phyloP scores from a whole-genome alignment of 2,797 vertebrate genomes.

The Loris lydekkerianus region DNA sequence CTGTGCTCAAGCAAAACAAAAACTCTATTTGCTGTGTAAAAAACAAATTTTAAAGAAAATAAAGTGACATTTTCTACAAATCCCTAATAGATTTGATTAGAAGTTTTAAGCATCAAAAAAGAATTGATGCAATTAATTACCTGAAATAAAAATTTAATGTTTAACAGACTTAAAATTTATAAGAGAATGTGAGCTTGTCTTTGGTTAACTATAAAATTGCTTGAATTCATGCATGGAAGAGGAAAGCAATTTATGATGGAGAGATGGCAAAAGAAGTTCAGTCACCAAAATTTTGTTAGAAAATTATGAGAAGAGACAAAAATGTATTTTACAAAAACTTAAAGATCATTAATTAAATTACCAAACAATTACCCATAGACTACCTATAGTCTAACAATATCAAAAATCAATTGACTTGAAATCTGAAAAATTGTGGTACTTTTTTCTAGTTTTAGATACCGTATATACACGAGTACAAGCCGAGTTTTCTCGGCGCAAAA shows the following conservation, averaged over 20 bases:
- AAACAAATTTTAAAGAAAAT: neutral
- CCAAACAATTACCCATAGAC: neutral
- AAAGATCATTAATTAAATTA: neutral
- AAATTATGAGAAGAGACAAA: constrained; percentile 35
- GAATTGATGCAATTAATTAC: neutral
- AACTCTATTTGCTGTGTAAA: neutral
- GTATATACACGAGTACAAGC: too few relatives aligned
- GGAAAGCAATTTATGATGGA: constrained; percentile 24
- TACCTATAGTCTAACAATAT: neutral
- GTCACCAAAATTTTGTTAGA: constrained; percentile 9
- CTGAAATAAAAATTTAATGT: constrained; percentile 45
- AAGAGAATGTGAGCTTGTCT: neutral
- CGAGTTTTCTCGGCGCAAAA: too few relatives aligned
- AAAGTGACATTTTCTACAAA: neutral
- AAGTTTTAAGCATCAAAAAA: constrained; percentile 32
- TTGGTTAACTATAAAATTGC: neutral
- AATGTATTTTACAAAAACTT: neutral
- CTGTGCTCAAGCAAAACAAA: neutral
- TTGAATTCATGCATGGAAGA: neutral
- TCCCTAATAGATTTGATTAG: neutral
- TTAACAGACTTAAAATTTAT: neutral
- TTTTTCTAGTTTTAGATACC: constrained; percentile 13
- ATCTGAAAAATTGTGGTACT: neutral
- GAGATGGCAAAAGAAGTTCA: neutral
- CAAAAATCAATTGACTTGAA: constrained; percentile 30